A percentile compares a stretch with the other conserved stretches of the same genome.
Evolutionary conservation across 2,888 invertebrate genomes (phyloP).

Genomic region (Synergus laeviventris): DNA sequence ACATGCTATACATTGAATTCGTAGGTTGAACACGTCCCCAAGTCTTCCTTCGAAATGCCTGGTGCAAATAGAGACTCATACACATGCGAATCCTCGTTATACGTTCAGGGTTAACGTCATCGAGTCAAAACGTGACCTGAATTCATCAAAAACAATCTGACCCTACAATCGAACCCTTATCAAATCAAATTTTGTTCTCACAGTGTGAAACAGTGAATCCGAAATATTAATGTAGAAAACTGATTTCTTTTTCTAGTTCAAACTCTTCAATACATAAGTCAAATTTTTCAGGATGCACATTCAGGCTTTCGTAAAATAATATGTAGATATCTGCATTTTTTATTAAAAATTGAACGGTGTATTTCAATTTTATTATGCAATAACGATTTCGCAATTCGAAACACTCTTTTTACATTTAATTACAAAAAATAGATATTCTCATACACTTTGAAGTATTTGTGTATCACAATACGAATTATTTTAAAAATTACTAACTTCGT

Average conservation of each 20-base stretch:
- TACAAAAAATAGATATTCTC: neutral
- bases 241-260: neutral
- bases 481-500: neutral
- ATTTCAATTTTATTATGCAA: neutral
- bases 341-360: neutral
- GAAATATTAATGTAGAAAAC: neutral
- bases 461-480: too few species aligned
- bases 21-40: slow-evolving; percentile 19
- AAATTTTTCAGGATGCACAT: too few species aligned
- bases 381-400: neutral
- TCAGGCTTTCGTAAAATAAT: neutral
- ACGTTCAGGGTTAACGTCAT: slow-evolving; percentile 30
- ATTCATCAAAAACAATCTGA: slow-evolving; percentile 16
- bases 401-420: too few species aligned
- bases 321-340: neutral
- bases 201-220: neutral
- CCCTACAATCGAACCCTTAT: neutral
- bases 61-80: slow-evolving; percentile 30
- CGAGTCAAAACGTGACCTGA: slow-evolving; percentile 19
- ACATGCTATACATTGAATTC: slow-evolving; percentile 19
- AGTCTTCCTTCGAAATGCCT: slow-evolving; percentile 14
- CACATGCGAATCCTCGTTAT: slow-evolving; percentile 12
- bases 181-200: neutral
- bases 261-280: neutral
- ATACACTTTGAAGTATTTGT: neutral